These are phyloP conservation scores for Tachysurus fulvidraco DNA, from an alignment of 2,113 vertebrate genomes.

Conservation along the genomic window DNA sequence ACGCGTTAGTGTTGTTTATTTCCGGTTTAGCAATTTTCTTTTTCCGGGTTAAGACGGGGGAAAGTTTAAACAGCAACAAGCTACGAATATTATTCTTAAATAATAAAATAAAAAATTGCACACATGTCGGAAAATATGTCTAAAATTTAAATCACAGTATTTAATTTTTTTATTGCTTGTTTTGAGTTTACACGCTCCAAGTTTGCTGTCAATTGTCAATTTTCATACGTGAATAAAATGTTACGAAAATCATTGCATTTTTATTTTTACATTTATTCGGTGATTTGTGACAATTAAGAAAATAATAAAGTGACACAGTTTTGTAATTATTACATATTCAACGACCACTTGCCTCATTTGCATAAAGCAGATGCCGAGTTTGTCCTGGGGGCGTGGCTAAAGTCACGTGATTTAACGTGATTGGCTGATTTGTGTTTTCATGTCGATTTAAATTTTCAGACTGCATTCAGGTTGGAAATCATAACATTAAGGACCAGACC, in stretches of 20 bases:
- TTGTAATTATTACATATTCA: not conserved
- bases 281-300: not conserved
- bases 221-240: not conserved
- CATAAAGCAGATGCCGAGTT: not conserved
- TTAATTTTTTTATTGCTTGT: not conserved
- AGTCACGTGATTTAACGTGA: not conserved
- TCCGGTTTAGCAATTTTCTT: not conserved
- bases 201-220: not conserved
- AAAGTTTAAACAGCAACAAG: not conserved
- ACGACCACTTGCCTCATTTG: not conserved
- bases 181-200: too few relatives aligned
- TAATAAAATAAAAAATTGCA: too few relatives aligned
- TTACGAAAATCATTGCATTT: not conserved
- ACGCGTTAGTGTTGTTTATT: not conserved
- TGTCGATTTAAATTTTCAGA: conserved; percentile 26
- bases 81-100: not conserved
- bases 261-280: not conserved
- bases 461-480: not conserved
- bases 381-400: not conserved
- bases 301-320: too few relatives aligned
- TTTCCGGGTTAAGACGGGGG: not conserved
- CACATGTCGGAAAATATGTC: not conserved
- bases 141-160: not conserved
- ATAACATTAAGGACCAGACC: not conserved
- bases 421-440: not conserved